A percentile compares a stretch with the other conserved stretches of the same genome.
Evolutionary conservation across 1,140 invertebrate genomes (phyloP).

Genomic region (Brachionus rubens): DNA sequence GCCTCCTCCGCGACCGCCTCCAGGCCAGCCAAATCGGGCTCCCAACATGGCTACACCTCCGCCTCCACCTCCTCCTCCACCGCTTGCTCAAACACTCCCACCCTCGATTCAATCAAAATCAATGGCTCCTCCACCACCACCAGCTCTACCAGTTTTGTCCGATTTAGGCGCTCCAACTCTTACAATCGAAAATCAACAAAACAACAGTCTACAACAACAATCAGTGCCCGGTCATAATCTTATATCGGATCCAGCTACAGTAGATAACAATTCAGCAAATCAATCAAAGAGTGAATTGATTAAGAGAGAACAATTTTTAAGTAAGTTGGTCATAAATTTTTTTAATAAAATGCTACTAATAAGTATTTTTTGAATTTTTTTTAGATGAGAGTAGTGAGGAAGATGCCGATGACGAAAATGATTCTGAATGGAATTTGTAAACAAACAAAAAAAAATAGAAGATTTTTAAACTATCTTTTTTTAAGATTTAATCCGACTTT

Average conservation of each 20-base stretch:
- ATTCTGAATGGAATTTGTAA: slow-evolving; percentile 42
- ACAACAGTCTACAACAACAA: slow-evolving; percentile 4
- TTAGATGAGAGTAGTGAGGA: slow-evolving; percentile 42
- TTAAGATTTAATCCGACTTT: too few relatives aligned
- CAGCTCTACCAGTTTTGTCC: neutral
- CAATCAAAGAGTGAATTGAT: slow-evolving; percentile 40
- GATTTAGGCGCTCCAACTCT: neutral
- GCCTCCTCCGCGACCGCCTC: neutral
- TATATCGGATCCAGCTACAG: slow-evolving; percentile 25
- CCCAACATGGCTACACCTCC: neutral
- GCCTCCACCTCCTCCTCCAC: slow-evolving; percentile 21
- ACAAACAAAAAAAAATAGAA: too few relatives aligned
- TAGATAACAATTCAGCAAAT: slow-evolving; percentile 6
- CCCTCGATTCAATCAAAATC: slow-evolving; percentile 2
- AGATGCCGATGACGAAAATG: slow-evolving; percentile 42
- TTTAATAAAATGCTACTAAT: neutral
- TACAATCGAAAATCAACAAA: neutral
- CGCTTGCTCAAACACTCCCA: slow-evolving; percentile 11
- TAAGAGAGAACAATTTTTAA: slow-evolving; percentile 40
- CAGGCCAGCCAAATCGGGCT: neutral
- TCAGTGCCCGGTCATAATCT: neutral
- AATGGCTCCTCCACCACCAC: neutral
- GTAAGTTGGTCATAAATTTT: neutral
- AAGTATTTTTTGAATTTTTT: neutral
- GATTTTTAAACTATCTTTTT: too few relatives aligned